Conservation (phyloP, 2,888 invertebrate genomes). For the Nymphalis urticae region DNA sequence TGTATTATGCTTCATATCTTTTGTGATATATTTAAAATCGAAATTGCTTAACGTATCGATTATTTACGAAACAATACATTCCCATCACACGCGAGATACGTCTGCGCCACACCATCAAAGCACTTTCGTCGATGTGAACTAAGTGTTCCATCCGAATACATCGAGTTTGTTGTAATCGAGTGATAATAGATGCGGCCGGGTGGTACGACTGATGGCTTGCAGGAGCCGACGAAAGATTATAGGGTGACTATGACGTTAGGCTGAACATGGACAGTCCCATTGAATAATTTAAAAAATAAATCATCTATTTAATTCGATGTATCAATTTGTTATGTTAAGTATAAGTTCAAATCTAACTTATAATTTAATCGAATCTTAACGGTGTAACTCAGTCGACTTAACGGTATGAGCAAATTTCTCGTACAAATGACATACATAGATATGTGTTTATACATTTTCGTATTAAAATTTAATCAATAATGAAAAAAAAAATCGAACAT, state of each 20-base stretch:
- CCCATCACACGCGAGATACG: neutral
- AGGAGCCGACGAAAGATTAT: conserved; percentile 36
- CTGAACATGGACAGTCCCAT: neutral
- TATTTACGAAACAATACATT: neutral
- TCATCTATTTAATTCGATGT: neutral
- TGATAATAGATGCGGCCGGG: conserved; percentile 46
- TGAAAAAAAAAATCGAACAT: too few species aligned
- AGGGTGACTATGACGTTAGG: conserved; percentile 37
- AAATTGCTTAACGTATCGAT: neutral
- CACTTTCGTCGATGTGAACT: conserved; percentile 12
- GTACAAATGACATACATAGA: too few species aligned
- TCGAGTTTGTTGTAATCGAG: conserved; percentile 41
- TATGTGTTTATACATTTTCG: too few species aligned
- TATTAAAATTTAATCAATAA: too few species aligned
- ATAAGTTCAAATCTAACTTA: too few species aligned
- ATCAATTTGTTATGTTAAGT: too few species aligned
- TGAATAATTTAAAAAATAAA: neutral
- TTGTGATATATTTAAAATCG: neutral
- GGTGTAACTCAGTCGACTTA: too few species aligned
- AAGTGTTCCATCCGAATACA: conserved; percentile 14
- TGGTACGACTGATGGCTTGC: conserved; percentile 24
- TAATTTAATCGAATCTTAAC: too few species aligned
- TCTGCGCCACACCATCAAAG: conserved; percentile 10
- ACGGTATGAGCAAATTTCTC: too few species aligned
- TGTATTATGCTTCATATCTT: too few species aligned